These are phyloP conservation scores for Azorinus chamasolen DNA, from an alignment of 2,888 invertebrate species.

Conservation along the genomic window DNA sequence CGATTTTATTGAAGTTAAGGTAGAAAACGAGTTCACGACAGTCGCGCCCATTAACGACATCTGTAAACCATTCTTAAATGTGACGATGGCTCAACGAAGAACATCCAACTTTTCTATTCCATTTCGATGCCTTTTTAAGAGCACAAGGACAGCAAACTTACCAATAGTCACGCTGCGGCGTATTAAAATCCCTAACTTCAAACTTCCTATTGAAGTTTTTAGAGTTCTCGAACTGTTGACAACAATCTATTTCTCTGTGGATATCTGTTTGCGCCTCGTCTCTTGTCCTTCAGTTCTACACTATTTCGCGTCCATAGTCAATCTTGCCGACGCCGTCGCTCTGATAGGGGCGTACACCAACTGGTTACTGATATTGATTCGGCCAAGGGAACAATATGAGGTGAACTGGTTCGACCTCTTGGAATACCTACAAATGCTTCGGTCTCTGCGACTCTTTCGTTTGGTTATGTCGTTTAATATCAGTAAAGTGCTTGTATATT, in stretches of 20 bases:
- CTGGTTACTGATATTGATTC: not conserved
- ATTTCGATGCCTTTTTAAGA: too few relatives aligned
- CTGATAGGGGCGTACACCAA: conserved; percentile 20
- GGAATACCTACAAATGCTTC: conserved; percentile 14
- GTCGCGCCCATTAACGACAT: too few relatives aligned
- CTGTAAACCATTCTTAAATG: too few relatives aligned
- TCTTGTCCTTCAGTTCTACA: conserved; percentile 18
- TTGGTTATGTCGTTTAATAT: conserved; percentile 20
- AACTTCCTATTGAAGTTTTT: conserved; percentile 13
- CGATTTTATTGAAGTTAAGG: conserved; percentile 1
- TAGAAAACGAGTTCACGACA: too few relatives aligned
- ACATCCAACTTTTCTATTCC: too few relatives aligned
- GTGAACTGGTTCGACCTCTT: conserved; percentile 22
- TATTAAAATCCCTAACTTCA: conserved; percentile 25
- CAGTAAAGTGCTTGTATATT: conserved; percentile 19
- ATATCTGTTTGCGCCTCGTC: conserved; percentile 18
- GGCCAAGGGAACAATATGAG: conserved; percentile 1
- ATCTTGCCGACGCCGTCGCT: conserved; percentile 25
- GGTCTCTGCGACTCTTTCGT: conserved; percentile 31
- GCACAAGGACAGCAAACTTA: too few relatives aligned
- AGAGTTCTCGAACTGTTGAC: conserved; percentile 18
- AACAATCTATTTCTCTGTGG: conserved; percentile 28
- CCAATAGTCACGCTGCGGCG: too few relatives aligned
- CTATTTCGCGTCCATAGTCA: conserved; percentile 41
- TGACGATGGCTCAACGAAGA: too few relatives aligned